Conservation (phyloP, 1,140 invertebrate genomes). For the Caenorhabditis remanei region DNA sequence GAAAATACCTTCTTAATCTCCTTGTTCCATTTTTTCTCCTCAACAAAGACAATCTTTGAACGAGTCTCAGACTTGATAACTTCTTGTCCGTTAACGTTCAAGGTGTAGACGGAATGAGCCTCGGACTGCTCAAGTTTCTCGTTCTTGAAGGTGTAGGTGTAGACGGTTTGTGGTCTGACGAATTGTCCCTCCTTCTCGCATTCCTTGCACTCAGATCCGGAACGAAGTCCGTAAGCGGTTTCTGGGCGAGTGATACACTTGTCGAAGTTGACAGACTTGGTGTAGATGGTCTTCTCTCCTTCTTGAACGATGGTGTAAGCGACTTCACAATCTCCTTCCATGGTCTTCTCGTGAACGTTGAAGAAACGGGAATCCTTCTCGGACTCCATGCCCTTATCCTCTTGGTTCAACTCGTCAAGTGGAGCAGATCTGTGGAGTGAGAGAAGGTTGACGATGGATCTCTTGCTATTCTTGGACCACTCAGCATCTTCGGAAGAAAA, state of each 20-base stretch:
- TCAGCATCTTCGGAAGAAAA: conserved; percentile 69
- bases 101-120: conserved; percentile 55
- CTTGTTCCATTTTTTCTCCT: conserved; percentile 38
- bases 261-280: conserved; percentile 74
- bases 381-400: background rate
- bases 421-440: conserved; percentile 57
- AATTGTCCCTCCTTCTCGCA: conserved; percentile 59
- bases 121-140: conserved; percentile 45
- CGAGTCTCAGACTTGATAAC: conserved; percentile 31
- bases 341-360: conserved; percentile 66
- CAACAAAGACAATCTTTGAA: conserved; percentile 10
- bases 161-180: conserved; percentile 47
- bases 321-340: conserved; percentile 70
- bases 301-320: conserved; percentile 65
- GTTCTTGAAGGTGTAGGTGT: conserved; percentile 58
- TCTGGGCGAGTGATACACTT: conserved; percentile 71
- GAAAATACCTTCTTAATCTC: conserved; percentile 28
- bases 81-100: conserved; percentile 51
- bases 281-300: conserved; percentile 65
- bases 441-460: conserved; percentile 73
- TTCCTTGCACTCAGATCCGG: conserved; percentile 58
- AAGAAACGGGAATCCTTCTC: conserved; percentile 45
- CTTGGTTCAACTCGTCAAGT: background rate
- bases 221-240: conserved; percentile 65
- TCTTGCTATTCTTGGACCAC: conserved; percentile 77